Evolutionary conservation across 1,140 invertebrate genomes (phyloP).

Genomic region (Vanessa tameamea): DNA sequence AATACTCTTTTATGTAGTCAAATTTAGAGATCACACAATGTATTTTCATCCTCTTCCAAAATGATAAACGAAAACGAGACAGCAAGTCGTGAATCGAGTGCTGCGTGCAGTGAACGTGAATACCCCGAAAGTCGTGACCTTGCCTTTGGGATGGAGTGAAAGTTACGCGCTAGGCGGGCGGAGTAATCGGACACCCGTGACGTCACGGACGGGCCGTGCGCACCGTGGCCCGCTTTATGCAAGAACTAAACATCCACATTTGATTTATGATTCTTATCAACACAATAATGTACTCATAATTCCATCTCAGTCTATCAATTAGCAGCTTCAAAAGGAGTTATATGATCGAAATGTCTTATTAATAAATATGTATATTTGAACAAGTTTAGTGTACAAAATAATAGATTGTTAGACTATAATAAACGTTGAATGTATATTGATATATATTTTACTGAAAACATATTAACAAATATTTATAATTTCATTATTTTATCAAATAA

Average conservation of each 20-base stretch:
- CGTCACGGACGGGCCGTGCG: slow-evolving; percentile 73
- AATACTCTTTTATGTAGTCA: background rate
- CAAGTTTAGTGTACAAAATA: too few species aligned
- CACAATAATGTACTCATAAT: background rate
- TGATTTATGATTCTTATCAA: slow-evolving; percentile 5
- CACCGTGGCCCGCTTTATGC: slow-evolving; percentile 47
- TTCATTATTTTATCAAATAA: too few species aligned
- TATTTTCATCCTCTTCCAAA: background rate
- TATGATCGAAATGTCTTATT: too few species aligned
- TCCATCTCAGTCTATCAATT: background rate
- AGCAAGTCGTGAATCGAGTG: slow-evolving; percentile 10
- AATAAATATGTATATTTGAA: too few species aligned
- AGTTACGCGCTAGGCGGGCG: slow-evolving; percentile 45
- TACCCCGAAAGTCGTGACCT: slow-evolving; percentile 31
- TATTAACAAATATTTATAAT: too few species aligned
- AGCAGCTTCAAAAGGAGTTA: too few species aligned
- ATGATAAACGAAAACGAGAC: slow-evolving; percentile 2
- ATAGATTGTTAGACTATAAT: too few species aligned
- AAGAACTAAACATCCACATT: slow-evolving; percentile 1
- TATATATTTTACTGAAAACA: too few species aligned
- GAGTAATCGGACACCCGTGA: slow-evolving; percentile 68
- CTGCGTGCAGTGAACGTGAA: slow-evolving; percentile 30
- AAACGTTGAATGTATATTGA: too few species aligned
- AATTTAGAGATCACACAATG: background rate
- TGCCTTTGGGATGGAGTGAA: slow-evolving; percentile 36